phyloP scores from a whole-genome alignment of 2,888 invertebrate genomes.

The Heliconius charithonia region DNA sequence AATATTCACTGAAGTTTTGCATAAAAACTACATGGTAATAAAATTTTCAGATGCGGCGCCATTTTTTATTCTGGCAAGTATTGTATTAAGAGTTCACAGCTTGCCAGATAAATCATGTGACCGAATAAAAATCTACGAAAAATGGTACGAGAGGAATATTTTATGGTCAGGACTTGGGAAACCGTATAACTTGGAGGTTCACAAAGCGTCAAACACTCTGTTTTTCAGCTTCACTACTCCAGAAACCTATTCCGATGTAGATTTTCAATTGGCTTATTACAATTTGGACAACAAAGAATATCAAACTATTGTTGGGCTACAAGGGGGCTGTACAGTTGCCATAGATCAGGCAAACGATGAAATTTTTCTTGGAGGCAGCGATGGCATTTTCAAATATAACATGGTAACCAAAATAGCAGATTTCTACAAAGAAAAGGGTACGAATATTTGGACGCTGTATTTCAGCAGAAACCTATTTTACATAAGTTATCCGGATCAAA shows the following conservation, averaged over 20 bases:
- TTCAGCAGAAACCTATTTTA: conserved; percentile 65
- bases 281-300: conserved; percentile 60
- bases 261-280: conserved; percentile 64
- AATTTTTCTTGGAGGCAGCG: conserved; percentile 67
- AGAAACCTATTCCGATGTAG: conserved; percentile 61
- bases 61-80: conserved; percentile 16
- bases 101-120: conserved; percentile 56
- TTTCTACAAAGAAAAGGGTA: conserved; percentile 62
- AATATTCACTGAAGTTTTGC: conserved; percentile 21
- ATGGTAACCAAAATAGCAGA: conserved; percentile 64
- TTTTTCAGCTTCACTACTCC: conserved; percentile 64
- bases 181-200: conserved; percentile 63
- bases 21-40: conserved; percentile 18
- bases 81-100: conserved; percentile 14
- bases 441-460: conserved; percentile 67
- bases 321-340: conserved; percentile 66
- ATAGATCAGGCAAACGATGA: conserved; percentile 63
- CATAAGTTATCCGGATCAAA: conserved; percentile 69
- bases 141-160: conserved; percentile 61
- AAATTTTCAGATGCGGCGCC: conserved; percentile 39
- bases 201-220: conserved; percentile 60
- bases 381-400: conserved; percentile 70
- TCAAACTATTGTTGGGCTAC: conserved; percentile 61
- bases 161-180: conserved; percentile 58
- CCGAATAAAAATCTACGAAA: conserved; percentile 57